Conservation (phyloP, 2,888 invertebrate species). For the Chymomyza fuscimana region DNA sequence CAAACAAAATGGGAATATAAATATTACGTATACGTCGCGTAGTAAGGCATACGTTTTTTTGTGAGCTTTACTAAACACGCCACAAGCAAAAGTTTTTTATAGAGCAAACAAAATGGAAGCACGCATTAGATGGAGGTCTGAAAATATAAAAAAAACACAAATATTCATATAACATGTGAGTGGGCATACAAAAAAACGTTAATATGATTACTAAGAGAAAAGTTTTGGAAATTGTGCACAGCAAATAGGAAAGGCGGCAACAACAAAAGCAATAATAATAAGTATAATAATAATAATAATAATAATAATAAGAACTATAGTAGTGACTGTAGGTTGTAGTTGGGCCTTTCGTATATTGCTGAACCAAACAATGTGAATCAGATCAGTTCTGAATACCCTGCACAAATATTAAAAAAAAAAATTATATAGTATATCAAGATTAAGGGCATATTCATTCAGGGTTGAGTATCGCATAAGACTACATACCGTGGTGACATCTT, state of each 20-base stretch:
- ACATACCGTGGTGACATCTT: too few species aligned
- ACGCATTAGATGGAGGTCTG: conserved; percentile 7
- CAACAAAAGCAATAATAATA: conserved; percentile 14
- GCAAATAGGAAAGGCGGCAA: conserved; percentile 29
- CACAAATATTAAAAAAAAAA: too few species aligned
- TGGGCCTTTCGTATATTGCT: too few species aligned
- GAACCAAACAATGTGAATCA: too few species aligned
- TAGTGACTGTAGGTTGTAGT: background rate
- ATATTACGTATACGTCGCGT: conserved; percentile 37
- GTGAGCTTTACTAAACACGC: conserved; percentile 59
- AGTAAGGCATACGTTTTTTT: conserved; percentile 45
- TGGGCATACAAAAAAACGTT: conserved; percentile 50
- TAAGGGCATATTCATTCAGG: too few species aligned
- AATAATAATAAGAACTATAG: background rate
- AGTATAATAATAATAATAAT: background rate
- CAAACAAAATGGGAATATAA: conserved; percentile 39
- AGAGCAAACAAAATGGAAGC: conserved; percentile 20
- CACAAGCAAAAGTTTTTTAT: conserved; percentile 47
- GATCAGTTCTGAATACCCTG: too few species aligned
- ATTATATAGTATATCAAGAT: too few species aligned
- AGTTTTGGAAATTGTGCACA: conserved; percentile 42
- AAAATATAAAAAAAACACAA: conserved; percentile 23
- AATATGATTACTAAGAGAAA: conserved; percentile 65
- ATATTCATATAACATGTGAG: conserved; percentile 5
- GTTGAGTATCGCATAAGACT: too few species aligned